phyloP scores from a whole-genome alignment of 2,113 vertebrate genomes.

The Grus americana region DNA sequence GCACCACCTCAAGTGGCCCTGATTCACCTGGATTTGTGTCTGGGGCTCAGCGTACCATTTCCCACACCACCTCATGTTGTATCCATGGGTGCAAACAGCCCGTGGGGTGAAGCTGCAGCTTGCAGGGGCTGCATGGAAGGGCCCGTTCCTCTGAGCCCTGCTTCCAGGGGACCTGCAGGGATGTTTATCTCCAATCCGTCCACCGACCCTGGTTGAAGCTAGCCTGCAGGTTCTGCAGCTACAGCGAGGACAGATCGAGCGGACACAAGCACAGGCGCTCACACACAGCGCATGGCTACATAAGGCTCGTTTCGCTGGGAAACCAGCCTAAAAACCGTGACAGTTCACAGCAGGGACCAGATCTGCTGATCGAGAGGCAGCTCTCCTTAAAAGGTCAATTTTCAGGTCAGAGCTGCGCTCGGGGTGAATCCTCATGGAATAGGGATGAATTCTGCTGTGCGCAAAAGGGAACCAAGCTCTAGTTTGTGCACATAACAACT shows the following conservation, averaged over 20 bases:
- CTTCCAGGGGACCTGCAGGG: background rate
- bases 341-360: background rate
- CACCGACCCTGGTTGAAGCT: fast-evolving
- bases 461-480: background rate
- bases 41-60: background rate
- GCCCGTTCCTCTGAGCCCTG: background rate
- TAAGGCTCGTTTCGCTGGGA: background rate
- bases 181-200: fast-evolving
- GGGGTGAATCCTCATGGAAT: background rate
- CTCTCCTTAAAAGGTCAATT: background rate
- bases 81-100: background rate
- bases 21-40: background rate
- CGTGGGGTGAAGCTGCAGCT: background rate
- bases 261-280: fast-evolving
- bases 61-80: fast-evolving
- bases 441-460: background rate
- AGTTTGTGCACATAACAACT: background rate
- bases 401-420: background rate
- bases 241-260: background rate
- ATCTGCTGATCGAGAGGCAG: background rate
- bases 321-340: background rate
- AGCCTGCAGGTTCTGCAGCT: background rate
- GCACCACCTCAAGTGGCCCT: background rate
- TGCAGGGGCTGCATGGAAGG: background rate
- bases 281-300: background rate